Conservation (phyloP, 2,888 invertebrate genomes). For the Tipula lateralis region DNA sequence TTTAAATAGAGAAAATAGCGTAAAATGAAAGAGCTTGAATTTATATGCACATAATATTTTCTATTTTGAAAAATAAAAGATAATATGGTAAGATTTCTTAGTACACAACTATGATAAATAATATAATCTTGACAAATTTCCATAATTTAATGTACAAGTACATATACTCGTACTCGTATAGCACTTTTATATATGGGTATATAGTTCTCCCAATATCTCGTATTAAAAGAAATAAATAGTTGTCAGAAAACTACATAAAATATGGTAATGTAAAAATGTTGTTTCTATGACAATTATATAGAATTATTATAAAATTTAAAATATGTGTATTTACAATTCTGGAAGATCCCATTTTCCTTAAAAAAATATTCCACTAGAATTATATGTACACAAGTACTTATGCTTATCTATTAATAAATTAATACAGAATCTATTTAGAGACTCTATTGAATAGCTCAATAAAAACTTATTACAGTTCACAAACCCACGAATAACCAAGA, state of each 20-base stretch:
- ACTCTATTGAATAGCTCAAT: neutral
- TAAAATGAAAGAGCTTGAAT: neutral
- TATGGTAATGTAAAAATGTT: neutral
- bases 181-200: neutral
- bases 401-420: neutral
- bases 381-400: neutral
- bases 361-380: neutral
- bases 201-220: neutral
- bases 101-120: neutral
- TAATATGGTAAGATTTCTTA: neutral
- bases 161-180: neutral
- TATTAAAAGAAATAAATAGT: neutral
- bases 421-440: neutral
- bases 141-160: neutral
- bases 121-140: neutral
- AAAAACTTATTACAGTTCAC: neutral
- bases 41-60: neutral
- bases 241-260: neutral
- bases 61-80: neutral
- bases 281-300: neutral
- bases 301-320: too few species aligned
- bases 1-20: neutral
- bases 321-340: neutral
- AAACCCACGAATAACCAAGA: too few species aligned
- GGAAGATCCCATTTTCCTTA: neutral